Percentiles rank a stretch among this genome's conserved stretches.
Conservation (phyloP, 2,888 invertebrate species). For the Limnephilus marmoratus region DNA sequence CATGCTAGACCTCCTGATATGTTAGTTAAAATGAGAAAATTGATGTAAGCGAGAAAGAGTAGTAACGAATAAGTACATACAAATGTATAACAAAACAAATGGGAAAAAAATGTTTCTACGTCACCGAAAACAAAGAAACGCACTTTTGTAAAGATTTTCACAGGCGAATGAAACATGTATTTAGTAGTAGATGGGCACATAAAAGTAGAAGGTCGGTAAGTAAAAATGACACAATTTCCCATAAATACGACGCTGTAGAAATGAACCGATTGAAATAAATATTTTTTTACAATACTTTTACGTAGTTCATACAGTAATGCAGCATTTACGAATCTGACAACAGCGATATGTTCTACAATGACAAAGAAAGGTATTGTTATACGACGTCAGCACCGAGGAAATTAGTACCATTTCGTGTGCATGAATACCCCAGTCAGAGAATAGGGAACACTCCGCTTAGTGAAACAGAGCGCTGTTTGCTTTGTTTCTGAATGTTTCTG, state of each 20-base stretch:
- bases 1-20: too few relatives aligned
- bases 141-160: neutral
- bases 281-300: neutral
- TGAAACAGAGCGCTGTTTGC: conserved; percentile 7
- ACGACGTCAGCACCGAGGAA: neutral
- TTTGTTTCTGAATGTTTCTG: conserved; percentile 28
- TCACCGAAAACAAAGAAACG: too few relatives aligned
- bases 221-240: too few relatives aligned
- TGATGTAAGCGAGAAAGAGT: too few relatives aligned
- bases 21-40: too few relatives aligned
- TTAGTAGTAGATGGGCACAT: neutral
- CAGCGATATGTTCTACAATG: neutral
- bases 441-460: neutral
- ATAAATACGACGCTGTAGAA: neutral
- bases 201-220: neutral
- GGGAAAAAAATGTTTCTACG: too few relatives aligned
- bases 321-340: neutral
- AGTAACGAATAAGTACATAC: too few relatives aligned
- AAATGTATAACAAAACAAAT: too few relatives aligned
- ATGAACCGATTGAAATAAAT: neutral
- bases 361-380: neutral
- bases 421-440: neutral
- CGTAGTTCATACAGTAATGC: neutral
- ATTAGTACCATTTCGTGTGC: neutral
- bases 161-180: neutral